These are phyloP conservation scores for Auanema freiburgensis DNA, from an alignment of 2,888 invertebrate genomes.

Conservation along the genomic window DNA sequence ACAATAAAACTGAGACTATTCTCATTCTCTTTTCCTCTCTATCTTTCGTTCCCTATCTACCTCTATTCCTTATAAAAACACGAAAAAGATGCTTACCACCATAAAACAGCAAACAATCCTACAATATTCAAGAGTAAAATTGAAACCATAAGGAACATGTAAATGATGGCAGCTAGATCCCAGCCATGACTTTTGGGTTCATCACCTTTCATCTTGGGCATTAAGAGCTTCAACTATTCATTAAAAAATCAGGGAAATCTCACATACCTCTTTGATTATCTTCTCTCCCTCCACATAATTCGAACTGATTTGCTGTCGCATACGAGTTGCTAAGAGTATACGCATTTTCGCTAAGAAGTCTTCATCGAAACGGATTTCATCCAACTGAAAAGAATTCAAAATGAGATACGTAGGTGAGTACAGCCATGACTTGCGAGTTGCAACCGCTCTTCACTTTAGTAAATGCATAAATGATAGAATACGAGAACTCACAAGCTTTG, in stretches of 20 bases:
- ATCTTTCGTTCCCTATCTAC: no score
- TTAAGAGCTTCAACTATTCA: no score
- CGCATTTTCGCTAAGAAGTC: not conserved
- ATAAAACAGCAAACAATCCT: not conserved
- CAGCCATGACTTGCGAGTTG: not conserved
- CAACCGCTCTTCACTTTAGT: not conserved
- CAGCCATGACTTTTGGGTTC: not conserved
- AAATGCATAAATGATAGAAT: no score
- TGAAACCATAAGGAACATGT: not conserved
- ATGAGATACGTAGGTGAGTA: no score
- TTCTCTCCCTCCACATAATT: not conserved
- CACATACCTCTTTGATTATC: no score
- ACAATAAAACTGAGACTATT: no score
- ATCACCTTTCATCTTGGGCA: no score
- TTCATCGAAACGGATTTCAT: constrained; percentile 5
- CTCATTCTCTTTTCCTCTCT: no score
- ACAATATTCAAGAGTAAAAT: not conserved
- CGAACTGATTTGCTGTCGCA: not conserved
- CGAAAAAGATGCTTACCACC: not conserved
- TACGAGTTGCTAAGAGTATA: not conserved
- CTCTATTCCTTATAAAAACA: no score
- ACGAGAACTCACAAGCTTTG: not conserved
- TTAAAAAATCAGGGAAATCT: no score
- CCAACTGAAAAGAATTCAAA: not conserved
- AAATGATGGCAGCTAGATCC: not conserved